Evolutionary conservation across 1,140 invertebrate genomes (phyloP).

Genomic region (Aphidius gifuensis): DNA sequence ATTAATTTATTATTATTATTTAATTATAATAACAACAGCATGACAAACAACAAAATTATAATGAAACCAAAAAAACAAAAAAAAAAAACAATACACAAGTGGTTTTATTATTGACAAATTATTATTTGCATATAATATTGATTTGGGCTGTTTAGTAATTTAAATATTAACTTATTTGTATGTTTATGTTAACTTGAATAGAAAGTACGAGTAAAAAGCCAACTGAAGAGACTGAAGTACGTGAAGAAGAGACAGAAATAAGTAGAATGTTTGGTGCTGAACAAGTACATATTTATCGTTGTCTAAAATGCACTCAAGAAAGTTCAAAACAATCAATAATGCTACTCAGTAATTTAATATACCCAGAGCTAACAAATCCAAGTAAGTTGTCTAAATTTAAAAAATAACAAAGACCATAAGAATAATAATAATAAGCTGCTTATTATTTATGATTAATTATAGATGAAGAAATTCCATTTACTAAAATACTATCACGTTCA

Average conservation of each 20-base stretch:
- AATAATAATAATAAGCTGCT: not conserved
- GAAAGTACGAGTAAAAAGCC: constrained; percentile 43
- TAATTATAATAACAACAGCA: too few relatives aligned
- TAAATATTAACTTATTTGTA: not conserved
- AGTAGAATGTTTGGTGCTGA: constrained; percentile 78
- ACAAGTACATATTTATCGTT: constrained; percentile 74
- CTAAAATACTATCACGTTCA: constrained; percentile 61
- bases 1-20: too few relatives aligned
- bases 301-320: constrained; percentile 75
- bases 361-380: constrained; percentile 60
- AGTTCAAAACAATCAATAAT: constrained; percentile 72
- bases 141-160: not conserved
- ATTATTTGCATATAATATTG: too few relatives aligned
- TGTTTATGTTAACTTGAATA: constrained; percentile 20
- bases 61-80: too few relatives aligned
- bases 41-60: too few relatives aligned
- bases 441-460: constrained; percentile 23
- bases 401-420: constrained; percentile 7
- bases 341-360: constrained; percentile 74
- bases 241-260: constrained; percentile 70
- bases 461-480: constrained; percentile 57
- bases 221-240: constrained; percentile 45
- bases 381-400: constrained; percentile 34
- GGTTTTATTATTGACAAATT: too few relatives aligned
- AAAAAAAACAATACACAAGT: too few relatives aligned